Evolutionary conservation across 2,888 invertebrate genomes (phyloP), one percentile per base, ranked within the genome.

Genomic region (Volucella inanis): DNA sequence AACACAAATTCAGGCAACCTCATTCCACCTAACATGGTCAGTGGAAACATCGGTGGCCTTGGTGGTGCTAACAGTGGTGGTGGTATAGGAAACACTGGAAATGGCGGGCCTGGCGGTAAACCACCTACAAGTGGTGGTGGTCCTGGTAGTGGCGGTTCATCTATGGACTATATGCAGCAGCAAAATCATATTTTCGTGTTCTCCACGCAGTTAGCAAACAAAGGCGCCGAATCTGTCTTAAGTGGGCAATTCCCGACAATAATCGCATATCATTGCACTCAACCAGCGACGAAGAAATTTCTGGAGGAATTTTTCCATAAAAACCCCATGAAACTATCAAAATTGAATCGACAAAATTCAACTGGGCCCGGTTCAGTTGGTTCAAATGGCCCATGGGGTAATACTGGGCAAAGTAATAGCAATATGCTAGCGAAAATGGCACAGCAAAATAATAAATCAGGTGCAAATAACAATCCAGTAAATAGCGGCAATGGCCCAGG

Each of bases 101-200:
- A 57, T 10, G 79, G 77, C 0, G 87, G 76, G 14, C 65, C 68
- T 87, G 89, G 76, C 15, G 70, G 76, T 4, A 83, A 87, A 71
- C 80, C 76, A 39, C 76, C 80, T 2, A 80, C 82, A 49, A 87
- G 79, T 49, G 74, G 79, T 18, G 72, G 74, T 55, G 84, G 87
- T 12, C 55, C 78, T 1, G 78, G 82, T 0, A 62, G 77, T 38
- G 83, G 87, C 12, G 82, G 77, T 9, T 80, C 83, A 9, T 85
- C 87, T n/a, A 84, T 91, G 87, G 92, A 92, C 74, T 96, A 96
- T 89, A 96, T 96, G 96, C 97, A 98, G 93, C 98, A 99, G 93
- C 98, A 98, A 93, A 98, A 97, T 93, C 98, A 98, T 92, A 98
- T 99, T 91, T 99, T 98, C 94, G 98, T 99, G 88, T 99, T 99